These are phyloP conservation scores for Chaunax sp. DNA, from an alignment of 2,797 vertebrate species.

Conservation along the genomic window DNA sequence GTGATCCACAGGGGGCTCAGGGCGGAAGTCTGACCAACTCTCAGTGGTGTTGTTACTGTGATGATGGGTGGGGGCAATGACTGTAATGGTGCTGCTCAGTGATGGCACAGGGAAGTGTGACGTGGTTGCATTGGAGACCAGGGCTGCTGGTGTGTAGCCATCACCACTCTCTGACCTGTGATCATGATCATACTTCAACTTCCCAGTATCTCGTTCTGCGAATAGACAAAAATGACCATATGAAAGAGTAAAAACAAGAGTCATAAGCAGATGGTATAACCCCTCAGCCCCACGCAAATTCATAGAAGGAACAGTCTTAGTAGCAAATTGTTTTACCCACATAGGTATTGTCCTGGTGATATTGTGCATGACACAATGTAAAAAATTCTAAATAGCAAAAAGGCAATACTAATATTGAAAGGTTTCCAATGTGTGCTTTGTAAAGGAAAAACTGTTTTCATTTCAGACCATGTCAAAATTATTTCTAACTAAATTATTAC, in stretches of 20 bases:
- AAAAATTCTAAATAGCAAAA: too few relatives aligned
- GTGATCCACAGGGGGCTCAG: constrained; percentile 90
- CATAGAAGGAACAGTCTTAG: too few relatives aligned
- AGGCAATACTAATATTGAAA: too few relatives aligned
- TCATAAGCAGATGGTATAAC: too few relatives aligned
- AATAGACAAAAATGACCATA: constrained; percentile 27
- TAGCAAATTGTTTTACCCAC: too few relatives aligned
- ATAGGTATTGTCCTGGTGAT: too few relatives aligned
- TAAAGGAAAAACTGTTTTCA: too few relatives aligned
- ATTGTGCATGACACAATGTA: too few relatives aligned
- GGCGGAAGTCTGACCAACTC: constrained; percentile 95
- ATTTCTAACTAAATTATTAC: too few relatives aligned
- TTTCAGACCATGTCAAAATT: too few relatives aligned
- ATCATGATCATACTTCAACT: constrained; percentile 92
- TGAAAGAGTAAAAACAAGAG: background rate
- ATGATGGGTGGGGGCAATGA: constrained; percentile 93
- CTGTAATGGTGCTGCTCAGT: constrained; percentile 96
- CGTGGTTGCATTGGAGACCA: constrained; percentile 87
- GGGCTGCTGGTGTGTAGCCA: constrained; percentile 86
- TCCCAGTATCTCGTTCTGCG: constrained; percentile 92
- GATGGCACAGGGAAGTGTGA: constrained; percentile 94
- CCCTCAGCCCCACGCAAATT: too few relatives aligned
- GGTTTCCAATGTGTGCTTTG: too few relatives aligned
- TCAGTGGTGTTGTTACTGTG: constrained; percentile 95
- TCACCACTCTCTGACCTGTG: constrained; percentile 89